These are phyloP conservation scores for Maniola hyperantus DNA, from an alignment of 2,888 invertebrate genomes.

Conservation along the genomic window DNA sequence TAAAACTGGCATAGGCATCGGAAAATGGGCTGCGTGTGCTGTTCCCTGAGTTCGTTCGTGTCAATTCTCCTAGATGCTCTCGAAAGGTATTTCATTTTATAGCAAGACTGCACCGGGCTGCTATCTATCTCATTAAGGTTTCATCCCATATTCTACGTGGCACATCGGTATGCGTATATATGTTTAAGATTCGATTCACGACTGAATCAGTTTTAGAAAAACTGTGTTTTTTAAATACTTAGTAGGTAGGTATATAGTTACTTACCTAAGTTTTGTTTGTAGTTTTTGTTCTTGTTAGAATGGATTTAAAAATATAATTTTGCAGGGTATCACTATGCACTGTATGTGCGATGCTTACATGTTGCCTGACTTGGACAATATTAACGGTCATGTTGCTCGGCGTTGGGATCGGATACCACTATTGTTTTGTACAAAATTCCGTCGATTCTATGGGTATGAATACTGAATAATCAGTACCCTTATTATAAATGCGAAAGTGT, in stretches of 20 bases:
- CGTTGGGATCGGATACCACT: constrained; percentile 72
- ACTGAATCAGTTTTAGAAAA: too few relatives aligned
- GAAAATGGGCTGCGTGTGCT: constrained; percentile 73
- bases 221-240: too few relatives aligned
- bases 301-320: constrained; percentile 35
- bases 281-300: too few relatives aligned
- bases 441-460: constrained; percentile 62
- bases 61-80: constrained; percentile 66
- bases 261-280: too few relatives aligned
- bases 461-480: too few relatives aligned
- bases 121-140: too few relatives aligned
- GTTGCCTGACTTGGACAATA: constrained; percentile 66
- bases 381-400: constrained; percentile 62
- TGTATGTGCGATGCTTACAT: constrained; percentile 68
- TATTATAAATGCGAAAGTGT: too few relatives aligned
- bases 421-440: constrained; percentile 66
- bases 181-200: too few relatives aligned
- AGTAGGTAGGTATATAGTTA: too few relatives aligned
- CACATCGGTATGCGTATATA: too few relatives aligned
- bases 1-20: constrained; percentile 23
- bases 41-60: constrained; percentile 66
- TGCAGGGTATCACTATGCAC: constrained; percentile 71
- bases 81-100: constrained; percentile 58
- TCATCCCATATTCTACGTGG: too few relatives aligned
- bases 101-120: background rate